Conservation (phyloP, 2,113 vertebrate genomes). For the Scortum barcoo region DNA sequence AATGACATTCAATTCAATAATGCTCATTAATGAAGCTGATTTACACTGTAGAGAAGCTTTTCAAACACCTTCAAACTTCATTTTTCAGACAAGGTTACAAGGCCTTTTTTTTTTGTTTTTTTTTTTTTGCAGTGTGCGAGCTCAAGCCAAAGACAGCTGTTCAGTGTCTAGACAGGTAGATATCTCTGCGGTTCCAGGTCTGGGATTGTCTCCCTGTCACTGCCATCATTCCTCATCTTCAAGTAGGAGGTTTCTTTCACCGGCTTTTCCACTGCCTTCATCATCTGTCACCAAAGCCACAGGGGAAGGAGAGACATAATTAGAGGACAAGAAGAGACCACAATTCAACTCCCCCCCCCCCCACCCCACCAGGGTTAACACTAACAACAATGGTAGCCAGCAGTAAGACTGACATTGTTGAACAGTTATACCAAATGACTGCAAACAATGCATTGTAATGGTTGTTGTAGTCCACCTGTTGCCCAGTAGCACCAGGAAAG, state of each 20-base stretch:
- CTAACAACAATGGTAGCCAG: conserved; percentile 43
- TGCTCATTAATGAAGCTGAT: conserved; percentile 4
- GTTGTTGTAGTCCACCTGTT: conserved; percentile 37
- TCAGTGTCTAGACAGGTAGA: conserved; percentile 69
- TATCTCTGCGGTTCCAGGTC: conserved; percentile 30
- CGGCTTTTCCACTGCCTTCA: conserved; percentile 51
- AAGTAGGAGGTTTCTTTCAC: conserved; percentile 55
- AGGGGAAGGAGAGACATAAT: conserved; percentile 66
- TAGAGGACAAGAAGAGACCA: conserved; percentile 63
- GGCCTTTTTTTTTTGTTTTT: conserved; percentile 1
- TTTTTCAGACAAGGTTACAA: neutral
- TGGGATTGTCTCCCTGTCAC: conserved; percentile 44
- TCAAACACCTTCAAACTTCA: neutral
- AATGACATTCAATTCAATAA: neutral
- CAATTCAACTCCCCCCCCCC: conserved; percentile 23
- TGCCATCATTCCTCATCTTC: conserved; percentile 57
- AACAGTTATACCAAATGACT: conserved; percentile 34
- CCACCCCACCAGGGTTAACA: conserved; percentile 27
- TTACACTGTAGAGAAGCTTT: neutral
- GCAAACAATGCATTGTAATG: conserved; percentile 42
- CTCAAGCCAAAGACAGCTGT: conserved; percentile 52
- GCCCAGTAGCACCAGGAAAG: neutral
- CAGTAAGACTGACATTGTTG: conserved; percentile 44
- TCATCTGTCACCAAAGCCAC: conserved; percentile 56
- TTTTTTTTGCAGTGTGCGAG: conserved; percentile 24